These are phyloP conservation scores for Latrodectus hesperus DNA, from an alignment of 2,888 invertebrate species.

Conservation along the genomic window DNA sequence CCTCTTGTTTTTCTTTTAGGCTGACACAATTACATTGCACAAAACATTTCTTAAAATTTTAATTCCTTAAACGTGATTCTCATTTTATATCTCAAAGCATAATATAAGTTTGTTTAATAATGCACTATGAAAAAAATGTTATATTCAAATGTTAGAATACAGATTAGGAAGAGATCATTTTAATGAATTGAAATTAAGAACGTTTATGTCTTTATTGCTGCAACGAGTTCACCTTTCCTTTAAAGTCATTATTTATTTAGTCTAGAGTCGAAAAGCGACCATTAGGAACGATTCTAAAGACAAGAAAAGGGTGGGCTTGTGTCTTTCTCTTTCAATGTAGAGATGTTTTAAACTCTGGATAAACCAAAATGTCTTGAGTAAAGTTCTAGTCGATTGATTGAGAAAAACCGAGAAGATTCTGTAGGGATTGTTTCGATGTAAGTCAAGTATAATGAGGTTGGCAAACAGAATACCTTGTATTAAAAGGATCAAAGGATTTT, in stretches of 20 bases:
- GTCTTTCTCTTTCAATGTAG: slow-evolving; percentile 1
- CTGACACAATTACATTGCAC: too few species aligned
- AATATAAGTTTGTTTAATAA: too few species aligned
- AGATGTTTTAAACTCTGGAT: slow-evolving; percentile 15
- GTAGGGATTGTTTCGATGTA: slow-evolving; percentile 6
- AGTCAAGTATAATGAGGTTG: slow-evolving; percentile 36
- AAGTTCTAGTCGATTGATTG: slow-evolving; percentile 23
- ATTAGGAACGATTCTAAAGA: slow-evolving; percentile 35
- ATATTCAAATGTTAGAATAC: too few species aligned
- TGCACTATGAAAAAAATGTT: too few species aligned
- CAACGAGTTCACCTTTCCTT: slow-evolving; percentile 10
- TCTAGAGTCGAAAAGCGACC: slow-evolving; percentile 38
- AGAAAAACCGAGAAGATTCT: neutral
- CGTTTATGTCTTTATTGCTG: too few species aligned
- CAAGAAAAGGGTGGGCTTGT: slow-evolving; percentile 48
- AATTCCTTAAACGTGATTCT: too few species aligned
- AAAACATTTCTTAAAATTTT: too few species aligned
- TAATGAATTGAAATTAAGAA: too few species aligned
- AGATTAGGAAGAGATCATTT: too few species aligned
- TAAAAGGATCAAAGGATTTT: too few species aligned
- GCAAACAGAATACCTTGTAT: neutral
- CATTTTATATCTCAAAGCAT: too few species aligned
- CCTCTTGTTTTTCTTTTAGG: too few species aligned
- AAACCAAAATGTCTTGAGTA: slow-evolving; percentile 1
- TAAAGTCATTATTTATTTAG: slow-evolving; percentile 44